phyloP scores from a whole-genome alignment of 2,113 vertebrate species.

The Setophaga kirtlandii region DNA sequence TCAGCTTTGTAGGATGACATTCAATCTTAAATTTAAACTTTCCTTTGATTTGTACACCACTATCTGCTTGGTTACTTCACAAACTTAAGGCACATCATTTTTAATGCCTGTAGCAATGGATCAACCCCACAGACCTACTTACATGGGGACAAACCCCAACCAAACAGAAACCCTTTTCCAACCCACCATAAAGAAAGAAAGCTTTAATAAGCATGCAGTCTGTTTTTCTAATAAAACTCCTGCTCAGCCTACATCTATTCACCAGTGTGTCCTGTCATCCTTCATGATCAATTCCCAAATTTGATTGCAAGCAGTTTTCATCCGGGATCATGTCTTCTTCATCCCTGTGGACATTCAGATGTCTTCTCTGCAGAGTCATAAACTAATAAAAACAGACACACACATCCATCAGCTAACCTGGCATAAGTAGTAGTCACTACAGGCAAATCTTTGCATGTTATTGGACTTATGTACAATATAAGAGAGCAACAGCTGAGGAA shows the following conservation, averaged over 20 bases:
- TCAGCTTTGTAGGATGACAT: not conserved
- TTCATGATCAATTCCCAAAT: slow-evolving; percentile 7
- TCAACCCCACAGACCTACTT: not conserved
- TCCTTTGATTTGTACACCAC: not conserved
- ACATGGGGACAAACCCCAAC: not conserved
- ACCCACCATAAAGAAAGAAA: not conserved
- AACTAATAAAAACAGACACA: not conserved
- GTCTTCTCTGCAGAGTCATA: not conserved
- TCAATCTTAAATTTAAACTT: not conserved
- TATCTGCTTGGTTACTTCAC: not conserved
- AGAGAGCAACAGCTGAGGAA: not conserved
- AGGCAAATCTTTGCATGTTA: not conserved
- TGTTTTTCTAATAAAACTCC: not conserved
- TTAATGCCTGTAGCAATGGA: not conserved
- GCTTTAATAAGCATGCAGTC: not conserved
- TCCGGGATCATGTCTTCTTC: not conserved
- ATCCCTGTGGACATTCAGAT: not conserved
- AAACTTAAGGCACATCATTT: not conserved
- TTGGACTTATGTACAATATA: not conserved
- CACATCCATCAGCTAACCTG: not conserved
- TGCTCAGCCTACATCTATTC: not conserved
- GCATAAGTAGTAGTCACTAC: not conserved
- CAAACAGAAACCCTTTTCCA: not conserved
- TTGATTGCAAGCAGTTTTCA: not conserved
- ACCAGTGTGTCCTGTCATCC: not conserved